Evolutionary conservation across 2,888 invertebrate genomes (phyloP).

Genomic region (Thymelicus acteon): DNA sequence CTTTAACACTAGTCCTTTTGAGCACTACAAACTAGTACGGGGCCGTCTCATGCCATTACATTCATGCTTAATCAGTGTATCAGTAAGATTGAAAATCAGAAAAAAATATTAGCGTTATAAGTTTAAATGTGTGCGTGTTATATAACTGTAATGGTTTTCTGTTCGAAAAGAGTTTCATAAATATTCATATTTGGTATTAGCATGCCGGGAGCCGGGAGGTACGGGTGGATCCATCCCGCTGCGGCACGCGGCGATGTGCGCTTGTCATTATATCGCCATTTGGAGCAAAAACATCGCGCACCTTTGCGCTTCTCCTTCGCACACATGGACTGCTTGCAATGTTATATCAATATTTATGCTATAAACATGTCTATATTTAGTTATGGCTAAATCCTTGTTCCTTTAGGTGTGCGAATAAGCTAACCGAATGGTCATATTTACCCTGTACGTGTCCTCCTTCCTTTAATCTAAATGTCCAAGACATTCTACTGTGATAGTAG

Average conservation of each 20-base stretch:
- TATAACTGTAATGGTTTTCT: conserved; percentile 54
- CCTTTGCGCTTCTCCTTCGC: conserved; percentile 54
- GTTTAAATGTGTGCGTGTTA: conserved; percentile 24
- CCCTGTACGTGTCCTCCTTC: no score
- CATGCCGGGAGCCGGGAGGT: conserved; percentile 62
- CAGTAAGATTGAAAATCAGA: no score
- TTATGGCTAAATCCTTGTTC: background rate
- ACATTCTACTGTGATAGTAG: no score
- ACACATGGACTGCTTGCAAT: conserved; percentile 35
- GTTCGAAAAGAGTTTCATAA: conserved; percentile 74
- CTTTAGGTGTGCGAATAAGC: background rate
- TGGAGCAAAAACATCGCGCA: conserved; percentile 75
- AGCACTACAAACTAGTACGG: no score
- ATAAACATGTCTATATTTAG: background rate
- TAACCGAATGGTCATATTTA: no score
- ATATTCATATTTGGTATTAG: conserved; percentile 80
- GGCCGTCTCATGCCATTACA: no score
- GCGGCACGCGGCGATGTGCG: conserved; percentile 60
- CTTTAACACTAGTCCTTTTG: no score
- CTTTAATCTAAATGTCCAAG: no score
- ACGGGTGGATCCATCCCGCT: conserved; percentile 47
- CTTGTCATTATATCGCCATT: conserved; percentile 81
- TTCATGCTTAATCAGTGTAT: no score
- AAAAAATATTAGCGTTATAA: background rate
- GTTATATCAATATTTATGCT: background rate